Evolutionary conservation across 2,113 vertebrate species (phyloP).

Genomic region (Anarhynchus alexandrinus): DNA sequence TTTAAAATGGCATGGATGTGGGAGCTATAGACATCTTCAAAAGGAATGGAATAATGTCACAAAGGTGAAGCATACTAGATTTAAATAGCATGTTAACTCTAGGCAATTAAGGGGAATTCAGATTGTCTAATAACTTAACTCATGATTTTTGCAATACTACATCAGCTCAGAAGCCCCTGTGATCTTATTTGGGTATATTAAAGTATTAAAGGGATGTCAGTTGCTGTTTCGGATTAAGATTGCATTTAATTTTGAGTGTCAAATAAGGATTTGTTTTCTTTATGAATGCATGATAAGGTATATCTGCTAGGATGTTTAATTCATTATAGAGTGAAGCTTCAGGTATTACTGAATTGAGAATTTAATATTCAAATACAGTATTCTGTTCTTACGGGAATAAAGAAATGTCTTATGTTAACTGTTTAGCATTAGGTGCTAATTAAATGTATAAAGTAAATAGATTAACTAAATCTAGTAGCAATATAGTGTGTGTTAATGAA

Average conservation of each 20-base stretch:
- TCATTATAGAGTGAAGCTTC: not conserved
- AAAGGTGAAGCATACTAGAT: not conserved
- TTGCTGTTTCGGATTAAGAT: not conserved
- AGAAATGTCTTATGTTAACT: not conserved
- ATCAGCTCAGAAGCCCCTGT: not conserved
- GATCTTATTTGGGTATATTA: not conserved
- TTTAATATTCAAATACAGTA: not conserved
- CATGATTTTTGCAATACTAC: not conserved
- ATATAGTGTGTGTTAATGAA: not conserved
- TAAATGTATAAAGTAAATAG: not conserved
- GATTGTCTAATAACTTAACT: not conserved
- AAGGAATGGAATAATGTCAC: not conserved
- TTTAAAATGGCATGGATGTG: not conserved
- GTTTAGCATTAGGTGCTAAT: not conserved
- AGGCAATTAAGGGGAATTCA: not conserved
- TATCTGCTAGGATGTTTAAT: not conserved
- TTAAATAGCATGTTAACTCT: not conserved
- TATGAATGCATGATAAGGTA: not conserved
- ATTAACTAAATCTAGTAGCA: not conserved
- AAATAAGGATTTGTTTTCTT: not conserved
- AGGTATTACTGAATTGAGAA: not conserved
- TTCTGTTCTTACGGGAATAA: not conserved
- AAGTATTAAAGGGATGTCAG: not conserved
- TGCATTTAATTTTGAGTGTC: not conserved
- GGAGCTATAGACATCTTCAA: not conserved